Base-by-base conservation (phyloP, 1,140 invertebrate genomes). In the Sminthurinus signatus region DNA sequence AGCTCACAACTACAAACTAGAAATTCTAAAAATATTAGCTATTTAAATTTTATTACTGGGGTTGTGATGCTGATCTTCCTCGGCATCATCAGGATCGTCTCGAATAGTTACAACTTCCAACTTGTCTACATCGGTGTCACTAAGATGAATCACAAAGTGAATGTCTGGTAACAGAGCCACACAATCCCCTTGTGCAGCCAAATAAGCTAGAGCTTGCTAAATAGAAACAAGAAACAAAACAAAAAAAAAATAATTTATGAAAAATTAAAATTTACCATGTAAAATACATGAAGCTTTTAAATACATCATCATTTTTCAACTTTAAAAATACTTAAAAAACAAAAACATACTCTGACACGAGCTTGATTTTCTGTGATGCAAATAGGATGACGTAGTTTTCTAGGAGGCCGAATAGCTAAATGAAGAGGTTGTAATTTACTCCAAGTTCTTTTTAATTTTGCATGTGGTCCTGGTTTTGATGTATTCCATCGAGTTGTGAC, bases 61-160 rank as follows among this genome's bases (percentile, higher is more conserved):
- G n/a, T n/a, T n/a, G n/a, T n/a, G n/a, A n/a, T n/a, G n/a, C n/a
- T n/a, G n/a, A n/a, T n/a, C n/a, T n/a, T n/a, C n/a, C n/a, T 12
- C 15, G 32, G 19, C 10, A 21, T 4, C 12, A 54, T 52, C 14
- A 14, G 21, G 60, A 21, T 27, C 2, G 28, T 43, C 3, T 25
- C 25, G 60, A n/a, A 39, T 48, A 1, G 1, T 66, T n/a, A 54
- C 51, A 36, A 25, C 57, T 42, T 68, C 65, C 28, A 62, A 28
- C 39, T 62, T 62, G 28, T 62, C 50, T 8, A 65, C n/a, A 31
- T 60, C 55, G 10, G 67, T 69, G 43, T 69, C 67, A n/a, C 67
- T 65, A 2, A 65, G 21, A 46, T 69, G 60, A 8, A 69, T 56
- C 2, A 69, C 54, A 31, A 43, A 57, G n/a, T 60, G 52, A 5